Conservation (phyloP, 2,113 vertebrate genomes). For the Nothoprocta perdicaria region DNA sequence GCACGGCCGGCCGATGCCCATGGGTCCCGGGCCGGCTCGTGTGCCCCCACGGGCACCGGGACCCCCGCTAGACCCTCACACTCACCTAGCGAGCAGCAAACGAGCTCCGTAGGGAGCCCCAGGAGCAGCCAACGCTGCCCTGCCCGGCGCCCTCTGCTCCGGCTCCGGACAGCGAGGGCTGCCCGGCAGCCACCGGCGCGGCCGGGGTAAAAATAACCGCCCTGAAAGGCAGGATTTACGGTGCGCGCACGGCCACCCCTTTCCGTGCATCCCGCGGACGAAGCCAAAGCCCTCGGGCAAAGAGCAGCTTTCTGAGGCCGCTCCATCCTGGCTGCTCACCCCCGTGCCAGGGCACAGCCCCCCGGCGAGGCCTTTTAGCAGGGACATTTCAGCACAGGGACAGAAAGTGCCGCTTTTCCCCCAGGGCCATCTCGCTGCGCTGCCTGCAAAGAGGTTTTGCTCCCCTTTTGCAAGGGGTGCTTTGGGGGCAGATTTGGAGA, state of each 20-base stretch:
- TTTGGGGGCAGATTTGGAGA: background rate
- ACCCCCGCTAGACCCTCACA: background rate
- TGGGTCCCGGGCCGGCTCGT: too few relatives aligned
- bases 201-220: conserved; percentile 49
- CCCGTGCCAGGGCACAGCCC: background rate
- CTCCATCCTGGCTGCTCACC: background rate
- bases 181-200: conserved; percentile 2
- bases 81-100: background rate
- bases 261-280: background rate
- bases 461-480: background rate
- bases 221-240: conserved; percentile 40
- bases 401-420: conserved; percentile 35
- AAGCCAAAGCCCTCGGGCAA: background rate
- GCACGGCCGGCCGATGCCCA: background rate
- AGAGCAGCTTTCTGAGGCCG: background rate
- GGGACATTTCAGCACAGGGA: background rate
- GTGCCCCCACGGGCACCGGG: too few relatives aligned
- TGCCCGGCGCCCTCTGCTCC: background rate
- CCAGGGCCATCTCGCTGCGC: background rate
- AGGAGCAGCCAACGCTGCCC: background rate
- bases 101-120: background rate
- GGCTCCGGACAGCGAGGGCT: background rate
- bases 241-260: background rate
- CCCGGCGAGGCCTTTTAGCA: background rate
- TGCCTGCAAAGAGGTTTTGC: background rate